Base-by-base conservation (phyloP, 2,797 vertebrate genomes). In the Phoebastria nigripes region DNA sequence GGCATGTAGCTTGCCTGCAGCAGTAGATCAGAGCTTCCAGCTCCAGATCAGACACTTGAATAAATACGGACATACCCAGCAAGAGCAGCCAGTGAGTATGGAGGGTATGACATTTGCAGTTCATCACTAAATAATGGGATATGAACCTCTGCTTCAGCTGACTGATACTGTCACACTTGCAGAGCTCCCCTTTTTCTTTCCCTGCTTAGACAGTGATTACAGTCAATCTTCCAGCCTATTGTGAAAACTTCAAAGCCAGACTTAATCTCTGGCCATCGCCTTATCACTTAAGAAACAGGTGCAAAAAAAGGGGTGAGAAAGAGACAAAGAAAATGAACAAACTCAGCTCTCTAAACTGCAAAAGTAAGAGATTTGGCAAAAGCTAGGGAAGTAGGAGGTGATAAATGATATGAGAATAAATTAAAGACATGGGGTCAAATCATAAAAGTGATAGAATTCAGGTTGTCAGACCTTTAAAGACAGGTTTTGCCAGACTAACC, bases 241-340 rank as follows among this genome's bases (percentile, higher is more conserved):
- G 61, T 55, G 33, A 70, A 62, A 89, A 87, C 21, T 80, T 79
- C 54, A 92, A 94, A 96, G 31, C 5, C 44, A 81, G 61, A 16
- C 20, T 90, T 86, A 31, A 35, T 93, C 65, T 72, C 74, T 86
- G 70, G 16, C 11, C 66, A 52, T 63, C 0, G 0, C 19, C 8
- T 65, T 59, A 65, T 9, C 58, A 35, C 54, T 76, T 84, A 24
- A 79, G 61, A 87, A 79, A 73, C 5, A 77, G 31, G 6, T 12
- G 3, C 0, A 2, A 6, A 3, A 55, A 39, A 49, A 8, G 2
- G 4, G 3, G 4, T 42, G 44, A 74, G 13, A 81, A 92, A 66
- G 20, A 80, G 52, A 26, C 12, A 67, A 61, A 86, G 51, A 69
- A 89, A 85, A 77, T 44, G 2, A 77, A 25, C 3, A 88, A 90